Evolutionary conservation across 2,888 invertebrate species (phyloP).

Genomic region (Oxycera nigricornis): DNA sequence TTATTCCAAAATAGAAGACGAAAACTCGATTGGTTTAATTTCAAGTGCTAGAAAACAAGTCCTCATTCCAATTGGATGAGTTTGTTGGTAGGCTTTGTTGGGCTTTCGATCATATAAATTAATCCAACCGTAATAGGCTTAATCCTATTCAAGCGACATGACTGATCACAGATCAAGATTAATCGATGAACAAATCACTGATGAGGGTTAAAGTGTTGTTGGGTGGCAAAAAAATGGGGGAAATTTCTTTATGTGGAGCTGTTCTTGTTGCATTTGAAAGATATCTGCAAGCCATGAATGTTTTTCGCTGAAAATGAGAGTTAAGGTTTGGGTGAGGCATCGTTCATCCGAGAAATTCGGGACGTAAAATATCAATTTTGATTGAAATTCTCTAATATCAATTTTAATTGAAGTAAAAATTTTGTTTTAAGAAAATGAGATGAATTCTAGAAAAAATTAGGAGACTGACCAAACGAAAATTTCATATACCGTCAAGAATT

Average conservation of each 20-base stretch:
- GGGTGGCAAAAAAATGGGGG: neutral
- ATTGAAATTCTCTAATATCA: no score
- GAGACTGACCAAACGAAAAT: neutral
- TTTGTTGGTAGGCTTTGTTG: constrained; percentile 13
- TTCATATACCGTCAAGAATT: neutral
- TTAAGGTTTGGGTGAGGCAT: no score
- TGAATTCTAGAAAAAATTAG: neutral
- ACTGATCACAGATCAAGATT: constrained; percentile 6
- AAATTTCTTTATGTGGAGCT: no score
- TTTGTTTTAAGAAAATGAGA: no score
- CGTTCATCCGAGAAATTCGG: no score
- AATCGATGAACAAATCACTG: constrained; percentile 19
- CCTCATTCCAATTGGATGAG: constrained; percentile 17
- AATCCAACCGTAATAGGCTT: constrained; percentile 3
- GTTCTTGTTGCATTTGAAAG: no score
- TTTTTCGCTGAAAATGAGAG: no score
- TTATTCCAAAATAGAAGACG: neutral
- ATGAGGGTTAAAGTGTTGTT: neutral
- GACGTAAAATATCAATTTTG: no score
- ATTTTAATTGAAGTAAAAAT: no score
- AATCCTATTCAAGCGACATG: constrained; percentile 16
- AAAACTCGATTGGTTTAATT: no score
- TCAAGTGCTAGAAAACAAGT: neutral
- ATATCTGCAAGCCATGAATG: no score
- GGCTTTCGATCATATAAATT: constrained; percentile 21